Percentiles rank a stretch among this genome's conserved stretches.
Conservation (phyloP, 2,113 vertebrate genomes). For the Dipodomys spectabilis region DNA sequence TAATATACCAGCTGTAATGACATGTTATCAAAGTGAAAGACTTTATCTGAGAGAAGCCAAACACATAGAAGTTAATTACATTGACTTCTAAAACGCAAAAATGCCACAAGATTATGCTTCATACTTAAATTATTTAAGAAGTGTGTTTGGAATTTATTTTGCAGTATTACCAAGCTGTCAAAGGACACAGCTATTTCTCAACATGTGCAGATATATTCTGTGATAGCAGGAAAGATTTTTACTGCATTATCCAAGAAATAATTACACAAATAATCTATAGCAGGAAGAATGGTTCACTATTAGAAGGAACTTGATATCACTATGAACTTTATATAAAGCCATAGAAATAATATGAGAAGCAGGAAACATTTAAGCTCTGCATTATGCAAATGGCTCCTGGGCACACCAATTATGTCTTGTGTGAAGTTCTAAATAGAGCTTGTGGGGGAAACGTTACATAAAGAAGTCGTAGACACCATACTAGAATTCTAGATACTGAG, state of each 20-base stretch:
- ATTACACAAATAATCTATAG: slow-evolving; percentile 27
- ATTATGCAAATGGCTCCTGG: background rate
- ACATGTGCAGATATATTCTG: background rate
- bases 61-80: slow-evolving; percentile 65
- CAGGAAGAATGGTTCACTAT: background rate
- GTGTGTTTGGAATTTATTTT: slow-evolving; percentile 42
- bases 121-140: slow-evolving; percentile 56
- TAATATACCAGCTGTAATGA: slow-evolving; percentile 68
- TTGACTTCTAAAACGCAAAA: slow-evolving; percentile 59
- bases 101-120: slow-evolving; percentile 46
- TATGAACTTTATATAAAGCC: background rate
- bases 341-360: slow-evolving; percentile 27
- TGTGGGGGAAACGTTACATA: background rate
- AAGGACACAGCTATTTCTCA: slow-evolving; percentile 1
- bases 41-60: slow-evolving; percentile 70
- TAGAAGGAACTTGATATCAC: slow-evolving; percentile 27
- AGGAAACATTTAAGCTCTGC: background rate
- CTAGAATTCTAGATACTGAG: background rate
- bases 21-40: slow-evolving; percentile 78
- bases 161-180: background rate
- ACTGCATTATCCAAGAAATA: slow-evolving; percentile 40
- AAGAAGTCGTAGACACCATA: background rate
- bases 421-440: background rate
- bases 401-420: background rate
- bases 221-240: slow-evolving; percentile 46